Evolutionary conservation across 2,797 vertebrate species (phyloP), one percentile per base, ranked within the genome.

Genomic region (Holocentrus rufus): DNA sequence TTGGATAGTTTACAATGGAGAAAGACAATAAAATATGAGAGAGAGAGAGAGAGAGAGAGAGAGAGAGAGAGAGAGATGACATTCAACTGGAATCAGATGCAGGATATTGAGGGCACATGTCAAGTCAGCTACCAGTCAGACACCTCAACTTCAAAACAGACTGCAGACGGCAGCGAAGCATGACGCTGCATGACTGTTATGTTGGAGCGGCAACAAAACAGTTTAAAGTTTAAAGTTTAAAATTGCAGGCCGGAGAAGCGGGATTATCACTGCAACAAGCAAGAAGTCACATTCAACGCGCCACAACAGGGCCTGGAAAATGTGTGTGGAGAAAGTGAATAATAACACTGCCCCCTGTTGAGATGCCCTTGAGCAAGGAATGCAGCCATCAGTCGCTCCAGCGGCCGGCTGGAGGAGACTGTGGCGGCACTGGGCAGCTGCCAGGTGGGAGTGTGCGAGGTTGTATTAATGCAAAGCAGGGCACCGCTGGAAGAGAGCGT

Each of bases 381-480:
- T 76, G 72, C 53, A 83, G 58, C 68, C 65, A 61, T 74, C 31
- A 72, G 75, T 71, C 17, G 61, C 72, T 79, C 67, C 60, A 52
- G 54, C 54, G 79, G 72, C 54, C 25, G 66, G 53, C 76, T 65
- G 78, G 63, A 46, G 69, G 68, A 80, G 72, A 72, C 52, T 78
- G 72, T 74, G 76, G 81, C 76, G 77, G 52, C 8, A 68, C 47
- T 80, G 77, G 27, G 68, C 44, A 56, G 52, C 72, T 75, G 76
- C 81, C 79, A 89, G 76, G 49, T 68, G 71, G 65, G 55, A 66
- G 63, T 77, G 66, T 57, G 50, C 65, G 64, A n/a, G 57, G 54
- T 36, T 74, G 44, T 25, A 60, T 83, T 67, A 72, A 77, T 77
- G 74, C 42, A 10, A 84, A 85, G 52, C 62, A 70, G 65, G 76